Evolutionary conservation across 2,797 vertebrate species (phyloP).

Genomic region (Pteropus rufus): DNA sequence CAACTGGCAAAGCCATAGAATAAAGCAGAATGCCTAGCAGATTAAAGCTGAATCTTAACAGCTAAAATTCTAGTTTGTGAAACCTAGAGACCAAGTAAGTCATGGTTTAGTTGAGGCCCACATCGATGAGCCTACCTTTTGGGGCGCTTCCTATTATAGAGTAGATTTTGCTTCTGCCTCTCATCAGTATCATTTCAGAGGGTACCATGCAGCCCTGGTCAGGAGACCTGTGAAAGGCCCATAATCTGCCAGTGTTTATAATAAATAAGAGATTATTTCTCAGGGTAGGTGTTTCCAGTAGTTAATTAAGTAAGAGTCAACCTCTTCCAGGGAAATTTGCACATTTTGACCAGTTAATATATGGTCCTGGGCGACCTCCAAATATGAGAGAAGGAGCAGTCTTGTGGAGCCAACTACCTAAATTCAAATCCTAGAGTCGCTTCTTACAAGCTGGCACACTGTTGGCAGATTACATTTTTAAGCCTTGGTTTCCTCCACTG

Average conservation of each 20-base stretch:
- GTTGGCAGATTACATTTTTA: not conserved
- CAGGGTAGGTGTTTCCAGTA: not conserved
- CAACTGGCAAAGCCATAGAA: not conserved
- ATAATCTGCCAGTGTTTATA: not conserved
- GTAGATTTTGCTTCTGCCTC: not conserved
- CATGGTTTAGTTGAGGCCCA: not conserved
- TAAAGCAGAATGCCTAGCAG: not conserved
- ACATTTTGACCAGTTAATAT: not conserved
- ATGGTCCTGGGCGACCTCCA: not conserved
- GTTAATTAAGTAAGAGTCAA: not conserved
- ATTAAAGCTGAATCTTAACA: not conserved
- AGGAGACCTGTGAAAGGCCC: not conserved
- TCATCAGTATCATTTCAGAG: not conserved
- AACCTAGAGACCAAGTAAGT: not conserved
- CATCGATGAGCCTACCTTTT: not conserved
- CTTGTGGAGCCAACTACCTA: not conserved
- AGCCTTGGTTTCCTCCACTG: not conserved
- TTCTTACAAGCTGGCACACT: not conserved
- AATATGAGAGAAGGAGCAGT: not conserved
- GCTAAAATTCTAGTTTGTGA: conserved; percentile 9
- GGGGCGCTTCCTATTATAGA: not conserved
- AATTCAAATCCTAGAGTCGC: not conserved
- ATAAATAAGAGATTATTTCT: not conserved
- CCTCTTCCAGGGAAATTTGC: not conserved
- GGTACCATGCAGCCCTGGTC: not conserved